phyloP scores from a whole-genome alignment of 2,888 invertebrate genomes.

The Drosophila recens region DNA sequence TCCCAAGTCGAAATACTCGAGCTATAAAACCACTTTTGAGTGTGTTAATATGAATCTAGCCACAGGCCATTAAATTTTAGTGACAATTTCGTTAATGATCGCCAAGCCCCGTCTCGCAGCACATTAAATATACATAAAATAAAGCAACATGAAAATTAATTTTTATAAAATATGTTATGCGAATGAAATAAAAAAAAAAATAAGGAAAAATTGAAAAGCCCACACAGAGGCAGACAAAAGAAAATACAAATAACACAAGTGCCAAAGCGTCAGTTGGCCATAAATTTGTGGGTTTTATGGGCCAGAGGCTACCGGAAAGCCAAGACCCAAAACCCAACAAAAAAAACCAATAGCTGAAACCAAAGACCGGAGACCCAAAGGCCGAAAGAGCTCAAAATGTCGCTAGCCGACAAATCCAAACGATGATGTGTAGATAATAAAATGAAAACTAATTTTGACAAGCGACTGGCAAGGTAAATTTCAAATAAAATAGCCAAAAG shows the following conservation, averaged over 20 bases:
- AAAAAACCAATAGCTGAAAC: neutral
- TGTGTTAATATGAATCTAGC: slow-evolving; percentile 31
- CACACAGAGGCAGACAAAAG: slow-evolving; percentile 43
- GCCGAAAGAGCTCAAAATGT: slow-evolving; percentile 35
- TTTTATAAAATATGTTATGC: slow-evolving; percentile 58
- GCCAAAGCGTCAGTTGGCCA: slow-evolving; percentile 59
- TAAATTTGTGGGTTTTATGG: slow-evolving; percentile 75
- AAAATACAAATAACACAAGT: slow-evolving; percentile 38
- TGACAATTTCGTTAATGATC: slow-evolving; percentile 64
- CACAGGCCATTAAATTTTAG: slow-evolving; percentile 50
- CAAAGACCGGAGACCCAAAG: slow-evolving; percentile 15
- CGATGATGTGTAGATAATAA: slow-evolving; percentile 68
- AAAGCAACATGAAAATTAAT: slow-evolving; percentile 67
- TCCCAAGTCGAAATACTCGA: neutral
- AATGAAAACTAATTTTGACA: slow-evolving; percentile 78
- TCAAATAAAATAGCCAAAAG: slow-evolving; percentile 37
- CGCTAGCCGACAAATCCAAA: slow-evolving; percentile 41
- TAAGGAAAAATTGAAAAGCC: slow-evolving; percentile 26
- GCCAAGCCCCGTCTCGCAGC: slow-evolving; percentile 21
- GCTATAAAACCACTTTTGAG: slow-evolving; percentile 12
- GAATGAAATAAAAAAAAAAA: slow-evolving; percentile 12
- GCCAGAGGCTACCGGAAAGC: slow-evolving; percentile 73
- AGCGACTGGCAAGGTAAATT: slow-evolving; percentile 56
- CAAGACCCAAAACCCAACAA: slow-evolving; percentile 37
- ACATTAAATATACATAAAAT: slow-evolving; percentile 70